phyloP scores from a whole-genome alignment of 2,113 vertebrate species.

The human (Homo sapiens) region DNA sequence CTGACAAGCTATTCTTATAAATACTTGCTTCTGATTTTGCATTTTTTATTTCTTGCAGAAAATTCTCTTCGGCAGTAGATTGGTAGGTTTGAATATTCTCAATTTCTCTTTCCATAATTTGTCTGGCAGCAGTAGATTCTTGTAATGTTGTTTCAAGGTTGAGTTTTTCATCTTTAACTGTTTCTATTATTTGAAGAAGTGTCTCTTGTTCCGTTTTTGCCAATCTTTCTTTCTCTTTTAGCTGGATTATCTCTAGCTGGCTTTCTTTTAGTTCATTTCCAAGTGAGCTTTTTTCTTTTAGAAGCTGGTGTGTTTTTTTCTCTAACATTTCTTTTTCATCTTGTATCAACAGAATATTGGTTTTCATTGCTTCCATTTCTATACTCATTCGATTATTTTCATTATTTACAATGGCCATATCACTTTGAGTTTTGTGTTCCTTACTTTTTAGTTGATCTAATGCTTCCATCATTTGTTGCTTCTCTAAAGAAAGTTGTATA shows the following conservation, averaged over 20 bases:
- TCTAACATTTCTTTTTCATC: conserved; percentile 75
- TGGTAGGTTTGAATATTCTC: conserved; percentile 54
- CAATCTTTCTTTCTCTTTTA: conserved; percentile 67
- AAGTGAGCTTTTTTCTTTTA: conserved; percentile 65
- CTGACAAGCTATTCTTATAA: conserved; percentile 74
- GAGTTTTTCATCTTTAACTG: conserved; percentile 72
- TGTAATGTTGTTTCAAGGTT: conserved; percentile 71
- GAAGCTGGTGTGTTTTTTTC: conserved; percentile 55
- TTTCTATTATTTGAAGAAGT: conserved; percentile 64
- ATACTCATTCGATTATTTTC: conserved; percentile 64
- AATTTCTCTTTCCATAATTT: conserved; percentile 71
- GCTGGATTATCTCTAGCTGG: conserved; percentile 61
- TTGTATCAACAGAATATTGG: conserved; percentile 34
- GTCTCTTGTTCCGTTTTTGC: conserved; percentile 67
- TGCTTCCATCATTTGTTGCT: conserved; percentile 66
- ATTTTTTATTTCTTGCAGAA: conserved; percentile 73
- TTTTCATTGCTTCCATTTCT: conserved; percentile 69
- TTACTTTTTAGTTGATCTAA: conserved; percentile 70
- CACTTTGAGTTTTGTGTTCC: conserved; percentile 72
- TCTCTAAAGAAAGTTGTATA: conserved; percentile 75
- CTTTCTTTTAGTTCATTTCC: conserved; percentile 73
- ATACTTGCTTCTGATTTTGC: conserved; percentile 73
- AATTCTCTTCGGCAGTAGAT: conserved; percentile 62
- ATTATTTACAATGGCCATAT: conserved; percentile 44
- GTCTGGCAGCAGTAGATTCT: conserved; percentile 57